A percentile compares a stretch with the other conserved stretches of the same genome.
These are phyloP conservation scores for Drosophila bipectinata DNA, from an alignment of 1,140 invertebrate genomes.

Conservation along the genomic window DNA sequence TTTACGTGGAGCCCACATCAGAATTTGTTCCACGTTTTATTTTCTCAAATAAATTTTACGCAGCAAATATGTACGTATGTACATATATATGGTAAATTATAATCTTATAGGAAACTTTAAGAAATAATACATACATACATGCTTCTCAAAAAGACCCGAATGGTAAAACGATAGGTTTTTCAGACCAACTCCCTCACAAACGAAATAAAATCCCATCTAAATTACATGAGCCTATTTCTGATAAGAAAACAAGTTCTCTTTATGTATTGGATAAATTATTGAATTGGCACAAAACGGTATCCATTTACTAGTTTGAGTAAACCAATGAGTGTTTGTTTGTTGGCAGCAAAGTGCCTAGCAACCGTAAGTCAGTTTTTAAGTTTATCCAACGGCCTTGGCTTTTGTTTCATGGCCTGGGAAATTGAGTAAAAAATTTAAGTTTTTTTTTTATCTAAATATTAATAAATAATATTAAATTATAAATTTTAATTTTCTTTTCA, in stretches of 20 bases:
- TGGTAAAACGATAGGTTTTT: not conserved
- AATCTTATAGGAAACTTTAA: no score
- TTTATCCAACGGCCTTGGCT: not conserved
- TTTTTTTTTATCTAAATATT: not conserved
- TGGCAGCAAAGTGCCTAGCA: constrained; percentile 26
- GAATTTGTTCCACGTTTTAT: no score
- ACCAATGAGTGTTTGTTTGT: constrained; percentile 6
- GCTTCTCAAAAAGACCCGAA: no score
- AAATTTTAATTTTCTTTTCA: constrained; percentile 1
- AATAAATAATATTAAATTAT: not conserved
- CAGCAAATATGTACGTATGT: no score
- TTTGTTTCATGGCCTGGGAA: not conserved
- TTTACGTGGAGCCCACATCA: no score
- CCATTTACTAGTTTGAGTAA: not conserved
- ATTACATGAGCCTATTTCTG: not conserved
- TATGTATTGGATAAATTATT: constrained; percentile 1
- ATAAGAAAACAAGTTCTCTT: not conserved
- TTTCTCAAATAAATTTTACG: no score
- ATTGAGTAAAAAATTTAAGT: not conserved
- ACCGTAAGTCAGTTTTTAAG: constrained; percentile 1
- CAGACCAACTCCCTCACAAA: not conserved
- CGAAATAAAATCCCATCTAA: not conserved
- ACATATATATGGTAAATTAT: no score
- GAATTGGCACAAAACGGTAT: not conserved
- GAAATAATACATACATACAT: no score